Evolutionary conservation across 2,797 vertebrate species (phyloP), one percentile per base, ranked within the genome.

Genomic region (Enteromius trimaculatus): DNA sequence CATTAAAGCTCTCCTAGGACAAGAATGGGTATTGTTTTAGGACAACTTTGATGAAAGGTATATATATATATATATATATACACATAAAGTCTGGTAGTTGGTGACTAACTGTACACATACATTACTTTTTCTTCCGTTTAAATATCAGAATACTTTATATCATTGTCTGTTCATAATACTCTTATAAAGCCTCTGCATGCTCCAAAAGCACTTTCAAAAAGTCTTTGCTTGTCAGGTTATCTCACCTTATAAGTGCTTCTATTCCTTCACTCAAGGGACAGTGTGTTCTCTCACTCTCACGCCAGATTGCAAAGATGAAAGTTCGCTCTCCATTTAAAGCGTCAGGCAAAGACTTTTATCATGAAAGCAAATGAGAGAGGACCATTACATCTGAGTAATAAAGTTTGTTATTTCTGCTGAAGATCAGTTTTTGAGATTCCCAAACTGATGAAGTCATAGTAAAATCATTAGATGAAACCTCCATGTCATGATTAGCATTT

Each of bases 251-350:
- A 80, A 76, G 66, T 65, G 60, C 53, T 70, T 49, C 44, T 34
- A n/a, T 64, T 39, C 49, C 29, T 51, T 19, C 60, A 2, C 79
- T 72, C 23, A 44, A 31, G 34, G 74, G 77, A 83, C 78, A 64
- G 64, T 21, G 34, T 44, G 65, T 83, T 55, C 51, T 74, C 60
- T 31, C 69, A 55, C 44, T 64, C 42, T 64, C 62, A 10, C 37
- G 13, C 58, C 39, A 37, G 53, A 75, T 62, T 44, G 34, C 47
- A 86, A 68, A 62, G 65, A 75, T 55, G 69, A 79, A 83, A 72
- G 76, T 76, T 58, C 82, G 44, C n/a, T 68, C 66, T 84, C 29
- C 70, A 44, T 87, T 88, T 55, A 79, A 80, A 83, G 77, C 5
- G 3, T 37, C 71, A 77, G 31, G 29, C 72, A 77, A 47, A 81